Conservation (phyloP, 2,797 vertebrate species). For the Salmo trutta region DNA sequence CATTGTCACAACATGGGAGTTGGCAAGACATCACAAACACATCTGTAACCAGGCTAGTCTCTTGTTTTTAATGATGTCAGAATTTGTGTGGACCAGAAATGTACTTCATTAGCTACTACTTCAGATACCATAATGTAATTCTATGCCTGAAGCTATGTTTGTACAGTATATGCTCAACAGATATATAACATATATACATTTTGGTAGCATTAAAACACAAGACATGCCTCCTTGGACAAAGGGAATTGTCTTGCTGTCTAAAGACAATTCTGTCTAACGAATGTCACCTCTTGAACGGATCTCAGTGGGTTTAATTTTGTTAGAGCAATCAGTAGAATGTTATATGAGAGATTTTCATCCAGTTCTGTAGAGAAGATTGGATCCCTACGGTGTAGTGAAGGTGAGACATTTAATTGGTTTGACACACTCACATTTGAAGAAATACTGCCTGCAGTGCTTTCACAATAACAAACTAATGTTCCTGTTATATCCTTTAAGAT, state of each 20-base stretch:
- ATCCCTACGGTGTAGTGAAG: not conserved
- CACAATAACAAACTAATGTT: constrained; percentile 28
- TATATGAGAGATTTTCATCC: not conserved
- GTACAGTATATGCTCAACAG: not conserved
- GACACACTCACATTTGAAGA: constrained; percentile 29
- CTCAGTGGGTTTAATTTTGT: no score
- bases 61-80: not conserved
- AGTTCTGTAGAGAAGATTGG: constrained; percentile 12
- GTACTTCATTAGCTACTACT: constrained; percentile 4
- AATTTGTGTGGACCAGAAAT: not conserved
- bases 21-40: not conserved
- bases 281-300: constrained; percentile 5
- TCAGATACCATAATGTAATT: not conserved
- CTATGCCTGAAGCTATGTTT: not conserved
- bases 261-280: not conserved
- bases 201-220: not conserved
- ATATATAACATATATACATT: not conserved
- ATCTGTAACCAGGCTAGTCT: not conserved
- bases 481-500: constrained; percentile 24
- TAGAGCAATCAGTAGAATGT: constrained; percentile 8
- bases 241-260: constrained; percentile 17
- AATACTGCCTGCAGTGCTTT: constrained; percentile 6
- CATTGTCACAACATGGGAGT: not conserved
- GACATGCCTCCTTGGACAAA: not conserved
- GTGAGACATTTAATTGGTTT: constrained; percentile 36